A percentile compares a stretch with the other conserved stretches of the same genome.
These are phyloP conservation scores for Bambusicola thoracicus DNA, from an alignment of 2,113 vertebrate genomes.

Conservation along the genomic window DNA sequence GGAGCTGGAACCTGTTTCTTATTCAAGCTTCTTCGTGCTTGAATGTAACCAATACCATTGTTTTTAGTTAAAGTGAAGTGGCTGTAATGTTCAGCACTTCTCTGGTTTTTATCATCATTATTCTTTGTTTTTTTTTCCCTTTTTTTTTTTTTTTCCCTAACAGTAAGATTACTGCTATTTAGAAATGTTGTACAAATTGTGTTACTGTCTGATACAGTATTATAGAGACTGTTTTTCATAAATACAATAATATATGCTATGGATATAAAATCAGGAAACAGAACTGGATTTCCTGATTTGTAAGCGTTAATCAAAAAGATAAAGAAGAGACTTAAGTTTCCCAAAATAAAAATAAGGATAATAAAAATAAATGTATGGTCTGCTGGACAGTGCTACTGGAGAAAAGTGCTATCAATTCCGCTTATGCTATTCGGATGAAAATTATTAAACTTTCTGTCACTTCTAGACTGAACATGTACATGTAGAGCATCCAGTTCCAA, in stretches of 20 bases:
- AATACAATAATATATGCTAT: background rate
- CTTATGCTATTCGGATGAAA: background rate
- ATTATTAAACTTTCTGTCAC: background rate
- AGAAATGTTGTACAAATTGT: background rate
- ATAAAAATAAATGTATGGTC: background rate
- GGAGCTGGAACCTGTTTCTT: background rate
- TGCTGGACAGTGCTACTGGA: background rate
- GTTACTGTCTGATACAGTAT: background rate
- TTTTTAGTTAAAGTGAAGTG: background rate
- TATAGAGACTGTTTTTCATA: background rate
- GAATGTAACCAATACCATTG: accelerated
- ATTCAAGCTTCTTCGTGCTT: background rate
- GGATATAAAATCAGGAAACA: background rate
- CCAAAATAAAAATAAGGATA: background rate
- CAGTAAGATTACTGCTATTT: background rate
- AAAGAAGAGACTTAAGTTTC: background rate
- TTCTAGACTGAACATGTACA: background rate
- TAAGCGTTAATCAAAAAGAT: background rate
- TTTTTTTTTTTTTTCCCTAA: background rate
- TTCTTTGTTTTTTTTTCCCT: background rate
- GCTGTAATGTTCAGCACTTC: background rate
- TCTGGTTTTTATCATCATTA: background rate
- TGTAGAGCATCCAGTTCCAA: background rate
- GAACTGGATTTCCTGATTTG: background rate
- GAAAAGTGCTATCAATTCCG: background rate